phyloP scores from a whole-genome alignment of 1,140 invertebrate species.

The Drosophila orena region DNA sequence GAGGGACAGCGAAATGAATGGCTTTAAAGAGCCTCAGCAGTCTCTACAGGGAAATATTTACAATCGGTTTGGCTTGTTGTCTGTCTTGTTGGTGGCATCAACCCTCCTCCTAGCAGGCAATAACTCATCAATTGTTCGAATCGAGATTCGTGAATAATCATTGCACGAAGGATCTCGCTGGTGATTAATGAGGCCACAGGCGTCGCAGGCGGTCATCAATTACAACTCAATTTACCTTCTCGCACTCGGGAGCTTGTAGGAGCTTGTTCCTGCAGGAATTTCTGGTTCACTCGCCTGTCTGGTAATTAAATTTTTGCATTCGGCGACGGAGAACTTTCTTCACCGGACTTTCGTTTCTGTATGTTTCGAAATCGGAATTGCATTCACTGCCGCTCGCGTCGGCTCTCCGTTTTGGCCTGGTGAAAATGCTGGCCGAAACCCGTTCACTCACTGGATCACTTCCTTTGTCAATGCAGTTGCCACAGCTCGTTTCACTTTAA shows the following conservation, averaged over 20 bases:
- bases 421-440: slow-evolving; percentile 71
- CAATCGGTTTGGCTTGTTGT: slow-evolving; percentile 61
- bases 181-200: slow-evolving; percentile 42
- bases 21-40: slow-evolving; percentile 14
- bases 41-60: slow-evolving; percentile 68
- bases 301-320: slow-evolving; percentile 35
- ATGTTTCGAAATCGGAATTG: slow-evolving; percentile 68
- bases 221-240: slow-evolving; percentile 58
- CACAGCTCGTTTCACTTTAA: slow-evolving; percentile 51
- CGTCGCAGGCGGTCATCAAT: slow-evolving; percentile 30
- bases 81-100: slow-evolving; percentile 24
- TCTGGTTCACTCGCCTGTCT: slow-evolving; percentile 8
- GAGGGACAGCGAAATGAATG: slow-evolving; percentile 31
- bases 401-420: slow-evolving; percentile 45
- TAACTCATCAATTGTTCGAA: slow-evolving; percentile 36
- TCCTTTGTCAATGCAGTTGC: slow-evolving; percentile 69
- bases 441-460: slow-evolving; percentile 69
- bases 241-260: slow-evolving; percentile 1
- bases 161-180: slow-evolving; percentile 1
- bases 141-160: slow-evolving; percentile 15
- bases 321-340: slow-evolving; percentile 47
- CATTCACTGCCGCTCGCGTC: slow-evolving; percentile 45
- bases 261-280: slow-evolving; percentile 28
- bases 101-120: slow-evolving; percentile 1
- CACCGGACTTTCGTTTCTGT: slow-evolving; percentile 42